Base-by-base conservation (phyloP, 2,797 vertebrate species). In the Sphenopsis melanotis region DNA sequence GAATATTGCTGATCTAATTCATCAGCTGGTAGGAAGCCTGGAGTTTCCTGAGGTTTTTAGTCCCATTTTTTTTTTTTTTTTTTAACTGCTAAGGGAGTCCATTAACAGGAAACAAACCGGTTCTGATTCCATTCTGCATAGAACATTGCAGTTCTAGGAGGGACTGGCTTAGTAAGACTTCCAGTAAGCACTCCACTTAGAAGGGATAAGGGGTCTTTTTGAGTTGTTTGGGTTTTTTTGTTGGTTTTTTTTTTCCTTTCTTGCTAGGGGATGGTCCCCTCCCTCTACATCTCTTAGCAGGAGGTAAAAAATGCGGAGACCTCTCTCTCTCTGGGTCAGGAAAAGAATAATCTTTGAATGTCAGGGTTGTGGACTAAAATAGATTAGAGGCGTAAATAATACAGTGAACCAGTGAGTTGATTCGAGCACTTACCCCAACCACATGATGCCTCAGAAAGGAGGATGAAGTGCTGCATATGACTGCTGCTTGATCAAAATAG, bases 401-500 rank as follows among this genome's bases (percentile, higher is more conserved):
- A 75, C 37, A 83, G 87, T 46, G 60, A 95, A 37, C 47, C 64
- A 86, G 93, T 69, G 69, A 88, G 68, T 87, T 66, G 60, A 77
- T 68, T 83, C 0, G 56, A 66, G 50, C 32, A 11, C 94, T 91
- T 96, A 68, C 16, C 64, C 61, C 6, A 22, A 24, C 49, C 94
- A 82, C 70, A 59, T 90, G 93, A 94, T 95, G 80, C 72, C 83
- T 91, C 49, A 21, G 63, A 82, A 83, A 88, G 92, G 72, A 88
- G 77, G 90, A 47, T 88, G 86, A 88, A 90, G 71, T 55, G 61
- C 83, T 89, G 80, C 75, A 68, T 79, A 26, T 93, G 96, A 94
- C 93, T 87, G 30, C 12, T 52, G 91, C 71, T 96, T 90, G 93
- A 89, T 71, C 92, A 85, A 94, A 97, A 96, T 76, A 95, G 95